These are phyloP conservation scores for Bettongia penicillata DNA, from an alignment of 2,113 vertebrate species.

Conservation along the genomic window DNA sequence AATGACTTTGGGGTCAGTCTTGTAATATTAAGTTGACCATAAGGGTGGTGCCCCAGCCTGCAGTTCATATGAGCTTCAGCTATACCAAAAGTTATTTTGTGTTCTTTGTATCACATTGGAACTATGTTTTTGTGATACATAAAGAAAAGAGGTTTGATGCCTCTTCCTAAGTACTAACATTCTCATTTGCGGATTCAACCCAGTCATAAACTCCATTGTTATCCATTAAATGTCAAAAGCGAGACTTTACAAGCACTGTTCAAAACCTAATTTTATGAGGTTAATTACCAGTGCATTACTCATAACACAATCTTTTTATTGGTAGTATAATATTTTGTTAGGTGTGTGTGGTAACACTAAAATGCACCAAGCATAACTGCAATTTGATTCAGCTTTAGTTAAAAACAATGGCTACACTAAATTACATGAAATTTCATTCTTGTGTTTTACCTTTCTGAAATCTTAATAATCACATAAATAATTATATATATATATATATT, in stretches of 20 bases:
- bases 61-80: neutral
- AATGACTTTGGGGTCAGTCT: neutral
- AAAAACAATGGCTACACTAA: neutral
- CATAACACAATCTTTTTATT: neutral
- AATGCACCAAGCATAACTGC: neutral
- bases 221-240: neutral
- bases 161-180: neutral
- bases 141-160: neutral
- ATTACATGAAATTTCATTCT: neutral
- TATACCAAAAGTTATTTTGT: neutral
- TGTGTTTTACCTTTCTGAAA: neutral
- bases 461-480: neutral
- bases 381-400: neutral
- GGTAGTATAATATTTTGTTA: neutral
- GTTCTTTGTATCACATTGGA: neutral
- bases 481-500: no score
- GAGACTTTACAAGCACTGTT: neutral
- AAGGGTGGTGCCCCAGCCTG: neutral
- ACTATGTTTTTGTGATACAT: neutral
- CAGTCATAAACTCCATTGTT: neutral
- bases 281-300: neutral
- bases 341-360: neutral
- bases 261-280: neutral
- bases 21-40: neutral
- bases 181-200: neutral